phyloP scores from a whole-genome alignment of 2,888 invertebrate species.

The Dynastes hyllus region DNA sequence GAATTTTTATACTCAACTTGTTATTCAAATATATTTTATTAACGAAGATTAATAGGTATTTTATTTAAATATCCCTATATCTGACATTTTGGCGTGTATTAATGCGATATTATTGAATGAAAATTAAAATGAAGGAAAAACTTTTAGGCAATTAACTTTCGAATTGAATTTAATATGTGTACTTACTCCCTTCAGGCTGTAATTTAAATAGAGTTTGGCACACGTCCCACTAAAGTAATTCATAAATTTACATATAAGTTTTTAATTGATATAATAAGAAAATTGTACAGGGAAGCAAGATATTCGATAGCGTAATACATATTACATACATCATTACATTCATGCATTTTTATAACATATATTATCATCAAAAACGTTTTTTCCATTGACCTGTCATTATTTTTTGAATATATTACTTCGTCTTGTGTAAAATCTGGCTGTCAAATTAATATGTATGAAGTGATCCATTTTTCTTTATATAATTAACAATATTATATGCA shows the following conservation, averaged over 20 bases:
- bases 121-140: neutral
- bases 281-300: neutral
- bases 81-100: no score
- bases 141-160: neutral
- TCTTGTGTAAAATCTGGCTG: conserved; percentile 15
- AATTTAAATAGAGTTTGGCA: conserved; percentile 19
- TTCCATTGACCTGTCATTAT: conserved; percentile 29
- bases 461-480: conserved; percentile 25
- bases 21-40: no score
- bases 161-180: neutral
- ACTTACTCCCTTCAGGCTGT: neutral
- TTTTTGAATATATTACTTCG: conserved; percentile 51
- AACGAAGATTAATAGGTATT: no score
- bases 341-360: conserved; percentile 32
- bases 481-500: conserved; percentile 45
- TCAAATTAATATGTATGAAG: conserved; percentile 39
- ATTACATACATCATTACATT: conserved; percentile 3
- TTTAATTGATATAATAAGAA: conserved; percentile 36
- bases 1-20: no score
- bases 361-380: conserved; percentile 29
- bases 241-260: conserved; percentile 29
- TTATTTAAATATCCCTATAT: no score
- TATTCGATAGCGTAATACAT: conserved; percentile 3
- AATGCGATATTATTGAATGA: neutral
- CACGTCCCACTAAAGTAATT: conserved; percentile 9